Conservation (phyloP, 2,888 invertebrate species). For the Tenthredo livida region DNA sequence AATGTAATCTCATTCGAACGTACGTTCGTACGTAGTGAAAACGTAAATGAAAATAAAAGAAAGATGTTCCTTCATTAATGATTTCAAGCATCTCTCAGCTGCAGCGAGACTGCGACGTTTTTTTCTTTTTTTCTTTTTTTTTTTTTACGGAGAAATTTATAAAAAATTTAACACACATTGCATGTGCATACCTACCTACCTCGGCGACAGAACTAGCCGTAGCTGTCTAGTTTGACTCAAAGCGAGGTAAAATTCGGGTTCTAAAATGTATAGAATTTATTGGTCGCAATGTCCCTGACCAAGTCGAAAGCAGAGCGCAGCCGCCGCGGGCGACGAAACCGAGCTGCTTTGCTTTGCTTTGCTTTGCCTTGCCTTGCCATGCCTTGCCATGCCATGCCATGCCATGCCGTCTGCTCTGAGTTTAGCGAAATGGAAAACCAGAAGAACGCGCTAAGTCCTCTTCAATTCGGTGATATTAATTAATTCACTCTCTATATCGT, state of each 20-base stretch:
- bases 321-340: constrained; percentile 5
- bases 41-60: not conserved
- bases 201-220: not conserved
- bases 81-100: not conserved
- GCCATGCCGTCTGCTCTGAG: not conserved
- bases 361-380: not conserved
- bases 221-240: not conserved
- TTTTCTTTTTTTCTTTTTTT: too few relatives aligned
- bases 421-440: constrained; percentile 20
- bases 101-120: not conserved
- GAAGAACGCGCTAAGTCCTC: not conserved
- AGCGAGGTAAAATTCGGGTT: not conserved
- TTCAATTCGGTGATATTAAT: not conserved
- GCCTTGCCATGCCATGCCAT: not conserved
- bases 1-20: not conserved
- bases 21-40: not conserved
- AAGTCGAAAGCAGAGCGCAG: constrained; percentile 42
- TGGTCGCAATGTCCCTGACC: constrained; percentile 34
- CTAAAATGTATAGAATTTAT: constrained; percentile 13
- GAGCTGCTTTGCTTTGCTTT: constrained; percentile 5
- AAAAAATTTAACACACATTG: not conserved
- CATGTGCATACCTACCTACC: too few relatives aligned
- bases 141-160: not conserved
- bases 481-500: not conserved
- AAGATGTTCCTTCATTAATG: not conserved